Percentiles rank a stretch among this genome's conserved stretches.
Evolutionary conservation across 2,113 vertebrate genomes (phyloP).

Genomic region (Mobula birostris): DNA sequence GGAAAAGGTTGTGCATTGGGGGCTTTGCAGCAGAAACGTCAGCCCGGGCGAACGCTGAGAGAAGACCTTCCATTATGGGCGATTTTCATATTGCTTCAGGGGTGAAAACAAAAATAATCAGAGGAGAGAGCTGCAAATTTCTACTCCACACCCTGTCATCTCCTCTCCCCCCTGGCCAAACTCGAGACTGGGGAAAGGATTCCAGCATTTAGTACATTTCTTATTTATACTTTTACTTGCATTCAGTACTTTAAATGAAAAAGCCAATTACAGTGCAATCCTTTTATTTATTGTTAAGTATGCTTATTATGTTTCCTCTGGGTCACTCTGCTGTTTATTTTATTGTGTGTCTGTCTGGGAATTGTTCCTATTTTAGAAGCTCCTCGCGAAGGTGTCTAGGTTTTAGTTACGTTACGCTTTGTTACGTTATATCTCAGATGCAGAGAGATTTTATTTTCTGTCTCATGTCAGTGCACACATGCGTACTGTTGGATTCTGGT

Average conservation of each 20-base stretch:
- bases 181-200: background rate
- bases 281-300: slow-evolving; percentile 99
- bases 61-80: background rate
- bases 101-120: background rate
- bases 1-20: no score
- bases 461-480: background rate
- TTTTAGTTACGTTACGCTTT: slow-evolving; percentile 39
- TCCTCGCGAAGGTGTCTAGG: slow-evolving; percentile 73
- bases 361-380: slow-evolving; percentile 54
- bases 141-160: background rate
- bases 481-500: no score
- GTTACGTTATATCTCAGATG: background rate
- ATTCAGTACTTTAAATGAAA: slow-evolving; percentile 91
- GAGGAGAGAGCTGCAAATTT: background rate
- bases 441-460: background rate
- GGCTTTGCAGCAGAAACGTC: no score
- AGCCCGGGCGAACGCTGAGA: background rate
- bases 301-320: slow-evolving; percentile 76
- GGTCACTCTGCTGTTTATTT: slow-evolving; percentile 81
- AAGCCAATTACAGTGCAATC: slow-evolving; percentile 99
- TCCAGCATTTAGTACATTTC: slow-evolving; percentile 53
- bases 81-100: background rate
- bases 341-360: slow-evolving; percentile 60
- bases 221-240: slow-evolving; percentile 99
- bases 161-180: background rate